Conservation (phyloP, 1,140 invertebrate species). For the Aphidius ervi region DNA sequence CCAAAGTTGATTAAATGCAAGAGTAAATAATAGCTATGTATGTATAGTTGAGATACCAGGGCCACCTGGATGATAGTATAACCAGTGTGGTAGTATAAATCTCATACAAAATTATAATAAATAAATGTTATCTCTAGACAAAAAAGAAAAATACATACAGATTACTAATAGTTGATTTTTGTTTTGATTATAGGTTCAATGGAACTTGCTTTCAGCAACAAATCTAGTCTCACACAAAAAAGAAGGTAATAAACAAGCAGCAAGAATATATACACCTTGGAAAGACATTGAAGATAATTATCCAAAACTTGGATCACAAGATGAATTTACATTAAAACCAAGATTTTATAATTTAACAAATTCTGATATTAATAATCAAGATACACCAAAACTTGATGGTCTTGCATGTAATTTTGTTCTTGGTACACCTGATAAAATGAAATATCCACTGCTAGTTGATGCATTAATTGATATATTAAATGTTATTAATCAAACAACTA, state of each 20-base stretch:
- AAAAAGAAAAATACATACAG: too few species aligned
- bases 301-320: conserved; percentile 65
- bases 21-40: conserved; percentile 25
- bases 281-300: conserved; percentile 78
- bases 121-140: too few species aligned
- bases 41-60: conserved; percentile 47
- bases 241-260: conserved; percentile 55
- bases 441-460: conserved; percentile 83
- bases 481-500: conserved; percentile 61
- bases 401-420: conserved; percentile 91
- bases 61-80: conserved; percentile 47
- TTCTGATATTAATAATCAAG: conserved; percentile 71
- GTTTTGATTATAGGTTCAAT: conserved; percentile 62
- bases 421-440: conserved; percentile 83
- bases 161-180: not conserved
- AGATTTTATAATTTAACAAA: conserved; percentile 81
- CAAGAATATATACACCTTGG: conserved; percentile 70
- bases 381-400: conserved; percentile 86
- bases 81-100: conserved; percentile 51
- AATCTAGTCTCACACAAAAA: conserved; percentile 56
- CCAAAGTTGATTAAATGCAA: conserved; percentile 36
- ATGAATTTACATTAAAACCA: conserved; percentile 77
- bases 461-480: conserved; percentile 77
- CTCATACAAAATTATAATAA: conserved; percentile 37
- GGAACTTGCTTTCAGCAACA: conserved; percentile 74